Percentiles rank a stretch among this genome's conserved stretches.
These are phyloP conservation scores for Colletes latitarsis DNA, from an alignment of 1,140 invertebrate genomes.

Conservation along the genomic window DNA sequence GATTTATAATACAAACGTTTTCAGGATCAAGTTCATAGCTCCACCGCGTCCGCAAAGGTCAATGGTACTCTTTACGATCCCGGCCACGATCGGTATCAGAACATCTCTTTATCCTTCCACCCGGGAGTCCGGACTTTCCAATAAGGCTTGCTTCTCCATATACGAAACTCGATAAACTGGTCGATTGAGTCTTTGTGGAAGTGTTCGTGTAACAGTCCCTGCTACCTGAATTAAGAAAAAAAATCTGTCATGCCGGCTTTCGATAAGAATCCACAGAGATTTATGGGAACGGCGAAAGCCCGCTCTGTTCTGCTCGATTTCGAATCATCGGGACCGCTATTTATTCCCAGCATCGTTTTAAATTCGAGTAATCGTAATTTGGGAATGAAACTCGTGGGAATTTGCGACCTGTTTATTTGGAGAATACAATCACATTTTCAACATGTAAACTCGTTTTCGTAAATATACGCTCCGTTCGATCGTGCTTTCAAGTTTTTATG, in stretches of 20 bases:
- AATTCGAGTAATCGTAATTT: too few relatives aligned
- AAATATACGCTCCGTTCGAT: too few relatives aligned
- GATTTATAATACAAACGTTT: constrained; percentile 1
- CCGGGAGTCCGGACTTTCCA: constrained; percentile 27
- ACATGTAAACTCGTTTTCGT: too few relatives aligned
- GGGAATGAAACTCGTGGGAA: too few relatives aligned
- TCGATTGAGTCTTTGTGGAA: constrained; percentile 57
- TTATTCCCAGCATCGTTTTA: not conserved
- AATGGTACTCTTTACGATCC: constrained; percentile 57
- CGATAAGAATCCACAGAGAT: constrained; percentile 43
- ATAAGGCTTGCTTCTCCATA: constrained; percentile 59
- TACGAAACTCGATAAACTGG: constrained; percentile 67
- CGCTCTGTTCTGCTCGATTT: not conserved
- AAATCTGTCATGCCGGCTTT: constrained; percentile 38
- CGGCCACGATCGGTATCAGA: constrained; percentile 32
- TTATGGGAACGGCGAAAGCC: constrained; percentile 33
- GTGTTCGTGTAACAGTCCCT: constrained; percentile 45
- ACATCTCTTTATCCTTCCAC: constrained; percentile 34
- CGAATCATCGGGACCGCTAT: not conserved
- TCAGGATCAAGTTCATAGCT: constrained; percentile 29
- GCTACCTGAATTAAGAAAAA: constrained; percentile 44
- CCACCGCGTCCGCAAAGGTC: constrained; percentile 40
- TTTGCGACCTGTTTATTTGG: too few relatives aligned
- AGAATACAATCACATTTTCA: too few relatives aligned
- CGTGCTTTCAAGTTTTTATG: too few relatives aligned